Conservation (phyloP, 2,888 invertebrate species). For the Deroplatys truncata region DNA sequence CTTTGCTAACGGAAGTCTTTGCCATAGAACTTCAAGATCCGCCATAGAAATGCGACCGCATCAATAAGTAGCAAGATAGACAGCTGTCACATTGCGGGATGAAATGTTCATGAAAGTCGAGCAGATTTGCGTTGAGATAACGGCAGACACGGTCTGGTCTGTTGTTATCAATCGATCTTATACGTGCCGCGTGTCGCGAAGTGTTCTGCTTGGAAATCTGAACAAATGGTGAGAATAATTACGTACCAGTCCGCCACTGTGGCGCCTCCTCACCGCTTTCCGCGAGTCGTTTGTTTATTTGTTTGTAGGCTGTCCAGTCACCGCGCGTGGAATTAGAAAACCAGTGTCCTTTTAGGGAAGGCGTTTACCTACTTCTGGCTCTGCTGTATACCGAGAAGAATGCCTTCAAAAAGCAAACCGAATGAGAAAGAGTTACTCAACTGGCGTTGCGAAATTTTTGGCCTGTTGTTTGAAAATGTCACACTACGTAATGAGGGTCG, state of each 20-base stretch:
- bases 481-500: neutral
- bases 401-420: constrained; percentile 3
- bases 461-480: neutral
- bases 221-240: neutral
- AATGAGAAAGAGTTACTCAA: neutral
- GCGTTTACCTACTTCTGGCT: constrained; percentile 7
- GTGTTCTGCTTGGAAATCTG: neutral
- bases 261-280: neutral
- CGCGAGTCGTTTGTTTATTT: neutral
- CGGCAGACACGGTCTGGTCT: no score
- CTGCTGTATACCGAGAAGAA: neutral
- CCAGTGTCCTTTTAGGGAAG: constrained; percentile 13
- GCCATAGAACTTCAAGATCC: no score
- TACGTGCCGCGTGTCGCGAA: neutral
- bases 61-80: neutral
- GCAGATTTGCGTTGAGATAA: neutral
- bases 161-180: neutral
- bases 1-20: no score
- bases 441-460: constrained; percentile 8
- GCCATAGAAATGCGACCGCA: no score
- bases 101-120: neutral
- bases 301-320: neutral
- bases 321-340: constrained; percentile 8
- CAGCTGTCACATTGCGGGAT: no score
- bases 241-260: neutral